Base-by-base conservation (phyloP, 2,888 invertebrate genomes). In the Sipha maydis region DNA sequence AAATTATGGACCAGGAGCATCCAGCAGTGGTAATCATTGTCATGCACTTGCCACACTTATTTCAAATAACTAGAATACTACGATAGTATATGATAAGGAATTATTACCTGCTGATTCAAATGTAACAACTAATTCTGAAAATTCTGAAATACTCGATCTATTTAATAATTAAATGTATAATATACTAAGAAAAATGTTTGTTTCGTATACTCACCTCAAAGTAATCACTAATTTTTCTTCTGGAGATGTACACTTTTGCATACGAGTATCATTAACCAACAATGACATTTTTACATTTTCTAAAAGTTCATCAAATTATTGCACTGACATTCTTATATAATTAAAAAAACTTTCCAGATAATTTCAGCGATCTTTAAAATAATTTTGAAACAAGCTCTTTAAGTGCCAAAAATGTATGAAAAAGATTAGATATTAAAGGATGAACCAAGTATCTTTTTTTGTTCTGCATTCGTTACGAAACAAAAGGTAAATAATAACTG, bases 281-380 rank as follows among this genome's bases (percentile, higher is more conserved):
- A 78, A 31, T 48, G 28, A 78, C 2, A 3, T 34, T 4, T 34
- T 34, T 34, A 34, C 34, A 34, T 34, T 34, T 34, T 34, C 34
- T 34, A 56, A 78, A 31, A 78, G 54, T 78, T 78, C 54, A 28
- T 54, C 54, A 78, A 78, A 78, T 19, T 31, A 78, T 54, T 78
- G 54, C 31, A 54, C 28, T 31, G 54, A 54, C 77, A 78, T 78
- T 78, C 77, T 56, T 0, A 21, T 56, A 31, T 78, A 78, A 56
- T 31, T 31, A 78, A 78, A 77, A 56, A 21, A 34, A 34, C 31
- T 31, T 31, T 78, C 11, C 31, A 56, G 31, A 34, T 78, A 56
- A 31, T 56, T 78, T 78, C 56, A 21, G 0, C 31, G 34, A 31
- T 77, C 19, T 77, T 77, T 8, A 56, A 56, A 77, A 78, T 21